Evolutionary conservation across 1,140 invertebrate species (phyloP).

Genomic region (Drosophila pectinifera): DNA sequence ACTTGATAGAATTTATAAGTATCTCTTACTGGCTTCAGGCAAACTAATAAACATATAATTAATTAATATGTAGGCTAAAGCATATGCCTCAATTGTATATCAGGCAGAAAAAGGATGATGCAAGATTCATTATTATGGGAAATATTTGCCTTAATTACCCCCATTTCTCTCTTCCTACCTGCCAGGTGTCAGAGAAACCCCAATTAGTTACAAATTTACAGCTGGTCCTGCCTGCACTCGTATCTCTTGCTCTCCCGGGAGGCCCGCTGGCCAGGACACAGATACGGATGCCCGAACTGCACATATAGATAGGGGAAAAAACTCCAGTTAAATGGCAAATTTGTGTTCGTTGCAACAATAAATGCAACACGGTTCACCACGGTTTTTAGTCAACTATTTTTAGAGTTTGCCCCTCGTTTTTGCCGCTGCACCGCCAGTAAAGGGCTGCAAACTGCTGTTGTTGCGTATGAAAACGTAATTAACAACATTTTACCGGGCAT

Average conservation of each 20-base stretch:
- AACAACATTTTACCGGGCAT: slow-evolving; percentile 73
- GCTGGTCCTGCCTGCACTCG: slow-evolving; percentile 32
- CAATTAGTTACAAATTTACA: slow-evolving; percentile 75
- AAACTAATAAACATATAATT: too few relatives aligned
- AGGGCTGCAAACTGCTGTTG: slow-evolving; percentile 49
- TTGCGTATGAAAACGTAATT: slow-evolving; percentile 79
- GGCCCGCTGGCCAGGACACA: slow-evolving; percentile 27
- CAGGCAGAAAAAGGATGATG: too few relatives aligned
- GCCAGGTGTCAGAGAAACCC: slow-evolving; percentile 50
- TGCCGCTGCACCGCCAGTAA: slow-evolving; percentile 49
- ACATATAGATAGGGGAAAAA: slow-evolving; percentile 29
- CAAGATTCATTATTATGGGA: background rate
- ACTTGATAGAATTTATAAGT: too few relatives aligned
- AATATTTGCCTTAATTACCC: background rate
- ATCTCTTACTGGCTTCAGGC: too few relatives aligned
- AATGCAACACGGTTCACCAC: slow-evolving; percentile 49
- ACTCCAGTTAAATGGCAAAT: slow-evolving; percentile 68
- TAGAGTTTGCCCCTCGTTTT: slow-evolving; percentile 65
- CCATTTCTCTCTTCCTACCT: background rate
- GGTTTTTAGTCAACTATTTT: slow-evolving; percentile 66
- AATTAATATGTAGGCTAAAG: too few relatives aligned
- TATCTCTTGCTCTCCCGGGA: slow-evolving; percentile 28
- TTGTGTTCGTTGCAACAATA: slow-evolving; percentile 51
- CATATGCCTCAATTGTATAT: too few relatives aligned
- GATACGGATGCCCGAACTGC: slow-evolving; percentile 30